Conservation (phyloP, 1,140 invertebrate species). For the Drosophila eugracilis region DNA sequence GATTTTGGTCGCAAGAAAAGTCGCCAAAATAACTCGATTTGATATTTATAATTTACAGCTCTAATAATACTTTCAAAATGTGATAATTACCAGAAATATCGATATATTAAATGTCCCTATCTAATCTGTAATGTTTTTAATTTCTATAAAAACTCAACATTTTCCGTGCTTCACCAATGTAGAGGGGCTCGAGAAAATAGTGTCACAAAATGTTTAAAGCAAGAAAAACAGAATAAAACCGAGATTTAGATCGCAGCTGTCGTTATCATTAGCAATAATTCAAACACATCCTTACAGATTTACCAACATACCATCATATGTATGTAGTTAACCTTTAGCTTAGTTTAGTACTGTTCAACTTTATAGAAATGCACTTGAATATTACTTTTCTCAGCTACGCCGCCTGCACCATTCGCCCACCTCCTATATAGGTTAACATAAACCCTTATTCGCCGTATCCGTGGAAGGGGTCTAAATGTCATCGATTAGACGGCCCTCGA, state of each 20-base stretch:
- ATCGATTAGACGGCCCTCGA: slow-evolving; percentile 90
- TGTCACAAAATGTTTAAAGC: neutral
- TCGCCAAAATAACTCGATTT: neutral
- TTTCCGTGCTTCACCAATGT: neutral
- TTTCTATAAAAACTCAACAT: slow-evolving; percentile 1
- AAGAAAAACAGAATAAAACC: slow-evolving; percentile 10
- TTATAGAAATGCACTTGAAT: slow-evolving; percentile 57
- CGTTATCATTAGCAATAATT: slow-evolving; percentile 18
- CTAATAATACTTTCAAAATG: neutral
- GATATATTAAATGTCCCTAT: neutral
- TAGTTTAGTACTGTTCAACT: slow-evolving; percentile 23
- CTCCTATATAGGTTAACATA: slow-evolving; percentile 5
- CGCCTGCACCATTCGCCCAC: slow-evolving; percentile 9
- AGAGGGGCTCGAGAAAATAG: neutral
- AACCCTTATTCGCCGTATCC: too few species aligned
- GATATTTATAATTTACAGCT: neutral
- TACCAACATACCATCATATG: slow-evolving; percentile 34
- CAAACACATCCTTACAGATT: slow-evolving; percentile 20
- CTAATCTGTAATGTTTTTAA: slow-evolving; percentile 1
- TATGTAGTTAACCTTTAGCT: slow-evolving; percentile 11
- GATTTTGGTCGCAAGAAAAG: too few species aligned
- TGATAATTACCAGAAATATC: neutral
- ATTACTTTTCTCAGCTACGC: slow-evolving; percentile 56
- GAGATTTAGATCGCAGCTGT: slow-evolving; percentile 14
- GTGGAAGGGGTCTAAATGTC: slow-evolving; percentile 68